Conservation (phyloP, 2,113 vertebrate species). For the Ariopsis seemanni region DNA sequence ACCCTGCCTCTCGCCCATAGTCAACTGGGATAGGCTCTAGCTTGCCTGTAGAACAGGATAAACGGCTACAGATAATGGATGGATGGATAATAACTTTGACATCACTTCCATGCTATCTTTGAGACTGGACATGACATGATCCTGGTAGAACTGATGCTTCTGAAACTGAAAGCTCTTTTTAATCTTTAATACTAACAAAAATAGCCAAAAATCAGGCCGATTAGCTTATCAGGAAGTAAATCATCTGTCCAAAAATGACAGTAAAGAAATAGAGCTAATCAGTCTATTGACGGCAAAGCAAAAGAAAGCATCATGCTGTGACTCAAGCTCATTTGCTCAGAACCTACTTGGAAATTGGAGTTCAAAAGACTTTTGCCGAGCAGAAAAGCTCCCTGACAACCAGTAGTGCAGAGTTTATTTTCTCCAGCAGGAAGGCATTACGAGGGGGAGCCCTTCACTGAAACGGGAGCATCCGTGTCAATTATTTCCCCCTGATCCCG, state of each 20-base stretch:
- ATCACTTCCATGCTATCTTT: not conserved
- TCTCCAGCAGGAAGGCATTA: slow-evolving; percentile 63
- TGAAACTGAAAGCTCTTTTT: not conserved
- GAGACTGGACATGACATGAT: not conserved
- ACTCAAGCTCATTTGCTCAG: not conserved
- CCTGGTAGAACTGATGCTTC: not conserved
- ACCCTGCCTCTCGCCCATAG: too few species aligned
- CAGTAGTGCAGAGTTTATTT: slow-evolving; percentile 61
- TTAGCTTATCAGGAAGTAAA: not conserved
- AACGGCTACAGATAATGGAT: too few species aligned
- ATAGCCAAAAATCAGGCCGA: not conserved
- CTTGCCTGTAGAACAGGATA: too few species aligned
- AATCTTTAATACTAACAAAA: not conserved
- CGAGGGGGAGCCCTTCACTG: slow-evolving; percentile 64
- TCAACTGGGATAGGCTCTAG: too few species aligned
- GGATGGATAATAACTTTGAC: too few species aligned
- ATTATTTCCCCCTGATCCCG: slow-evolving; percentile 76
- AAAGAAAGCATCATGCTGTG: not conserved
- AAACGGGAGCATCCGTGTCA: slow-evolving; percentile 71
- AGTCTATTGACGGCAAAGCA: not conserved
- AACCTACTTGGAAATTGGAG: slow-evolving; percentile 12
- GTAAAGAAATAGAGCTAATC: not conserved
- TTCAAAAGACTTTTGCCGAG: not conserved
- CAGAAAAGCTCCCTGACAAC: slow-evolving; percentile 40
- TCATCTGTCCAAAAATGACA: not conserved